Base-by-base conservation (phyloP, 2,888 invertebrate genomes). In the Pollenia amentaria region DNA sequence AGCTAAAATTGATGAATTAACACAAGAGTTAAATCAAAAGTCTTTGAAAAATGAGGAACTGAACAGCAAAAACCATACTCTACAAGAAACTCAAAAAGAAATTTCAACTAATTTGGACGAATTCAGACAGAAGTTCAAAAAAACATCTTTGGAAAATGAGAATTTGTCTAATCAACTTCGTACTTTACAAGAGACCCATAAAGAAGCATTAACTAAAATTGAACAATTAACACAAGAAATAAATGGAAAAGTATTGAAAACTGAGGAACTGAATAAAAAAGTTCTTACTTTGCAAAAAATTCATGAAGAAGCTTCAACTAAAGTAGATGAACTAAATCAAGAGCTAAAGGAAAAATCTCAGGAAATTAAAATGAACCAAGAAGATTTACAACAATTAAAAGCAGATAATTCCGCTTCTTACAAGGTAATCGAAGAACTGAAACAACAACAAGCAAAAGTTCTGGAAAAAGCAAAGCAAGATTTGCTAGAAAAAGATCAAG, bases 391-490 rank as follows among this genome's bases (percentile, higher is more conserved):
- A 4, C 21, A 21, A 12, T n/a, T 73, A 9, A 46, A 46, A 60
- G 42, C 40, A n/a, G 29, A 62, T 3, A 60, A 51, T 16, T 16
- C 40, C 11, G 14, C 1, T 2, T 8, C 18, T 46, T 62, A 69
- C 44, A 38, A 62, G 7, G 55, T 48, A 62, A 46, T 80, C 4
- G 62, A 76, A 62, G 11, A 69, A 53, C 9, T 87, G 11, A 57
- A 85, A 55, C 18, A 81, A 3, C 46, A 85, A 14, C 48, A 87
- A 29, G 29, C 16, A 0, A 9, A 40, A 1, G 69, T 77, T 10
- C 67, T 84, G n/a, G 84, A 87, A 16, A 87, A 88, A 6, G 29
- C 83, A 55, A 40, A 84, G 78, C 60, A 46, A 44, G 82, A 88
- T 2, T 69, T 89, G 16, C 14, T 72, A 7, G 29, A 73, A 16